A percentile compares a stretch with the other conserved stretches of the same genome.
Evolutionary conservation across 37 sponge, comb jelly and placozoan genomes (phyloP).

Genomic region (Haliclona indistincta): DNA sequence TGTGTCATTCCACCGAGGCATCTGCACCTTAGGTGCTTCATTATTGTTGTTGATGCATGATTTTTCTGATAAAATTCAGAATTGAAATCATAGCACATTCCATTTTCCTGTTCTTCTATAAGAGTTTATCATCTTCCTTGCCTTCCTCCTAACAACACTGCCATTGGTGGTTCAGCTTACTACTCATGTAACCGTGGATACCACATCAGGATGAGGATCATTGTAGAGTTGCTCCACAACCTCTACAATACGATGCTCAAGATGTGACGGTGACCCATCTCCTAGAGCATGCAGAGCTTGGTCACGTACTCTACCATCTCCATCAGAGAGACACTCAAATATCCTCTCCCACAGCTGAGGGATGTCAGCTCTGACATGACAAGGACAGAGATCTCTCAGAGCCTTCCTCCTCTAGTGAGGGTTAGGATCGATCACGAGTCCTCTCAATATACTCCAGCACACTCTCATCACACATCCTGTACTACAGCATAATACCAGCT

Average conservation of each 20-base stretch:
- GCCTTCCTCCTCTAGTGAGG: conserved; percentile 57
- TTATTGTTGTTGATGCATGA: too few species aligned
- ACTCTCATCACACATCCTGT: conserved; percentile 64
- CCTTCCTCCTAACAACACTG: conserved; percentile 77
- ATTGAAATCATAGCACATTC: conserved; percentile 73
- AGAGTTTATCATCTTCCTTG: conserved; percentile 64
- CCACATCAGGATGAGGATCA: conserved; percentile 68
- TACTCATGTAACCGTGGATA: too few species aligned
- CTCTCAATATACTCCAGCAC: conserved; percentile 50
- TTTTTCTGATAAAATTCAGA: too few species aligned
- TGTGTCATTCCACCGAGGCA: too few species aligned
- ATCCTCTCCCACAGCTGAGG: conserved; percentile 75
- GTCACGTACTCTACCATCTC: conserved; percentile 64
- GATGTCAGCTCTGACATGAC: conserved; percentile 67
- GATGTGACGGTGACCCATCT: conserved; percentile 65
- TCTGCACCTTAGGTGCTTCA: too few species aligned
- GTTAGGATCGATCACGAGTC: conserved; percentile 57
- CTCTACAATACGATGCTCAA: conserved; percentile 60
- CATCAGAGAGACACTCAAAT: conserved; percentile 58
- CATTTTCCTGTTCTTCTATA: conserved; percentile 76
- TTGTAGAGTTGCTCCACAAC: conserved; percentile 67
- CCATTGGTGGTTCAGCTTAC: too few species aligned
- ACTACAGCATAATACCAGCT: too few species aligned
- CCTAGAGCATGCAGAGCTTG: conserved; percentile 79
- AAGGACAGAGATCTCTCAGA: conserved; percentile 73